Conservation (phyloP, 2,113 vertebrate species). For the Anoplopoma fimbria region DNA sequence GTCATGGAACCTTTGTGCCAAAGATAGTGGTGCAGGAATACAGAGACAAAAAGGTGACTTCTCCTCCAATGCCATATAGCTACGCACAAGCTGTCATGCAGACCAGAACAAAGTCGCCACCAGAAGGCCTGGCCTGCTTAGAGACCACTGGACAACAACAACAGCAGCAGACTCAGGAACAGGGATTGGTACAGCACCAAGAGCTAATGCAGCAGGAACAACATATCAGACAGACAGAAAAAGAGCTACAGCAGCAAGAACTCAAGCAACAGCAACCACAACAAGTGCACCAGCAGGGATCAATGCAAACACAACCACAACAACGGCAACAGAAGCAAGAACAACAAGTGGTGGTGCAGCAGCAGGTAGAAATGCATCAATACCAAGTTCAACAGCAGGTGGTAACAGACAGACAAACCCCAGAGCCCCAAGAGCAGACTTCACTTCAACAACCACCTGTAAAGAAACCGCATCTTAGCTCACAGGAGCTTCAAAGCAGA, state of each 20-base stretch:
- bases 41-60: slow-evolving; percentile 53
- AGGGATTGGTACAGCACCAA: background rate
- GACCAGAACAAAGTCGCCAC: slow-evolving; percentile 33
- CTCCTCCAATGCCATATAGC: slow-evolving; percentile 56
- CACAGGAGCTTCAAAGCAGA: slow-evolving; percentile 66
- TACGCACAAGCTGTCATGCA: slow-evolving; percentile 61
- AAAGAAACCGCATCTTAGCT: slow-evolving; percentile 50
- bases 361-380: background rate
- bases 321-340: slow-evolving; percentile 5
- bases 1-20: slow-evolving; percentile 56
- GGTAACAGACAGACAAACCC: slow-evolving; percentile 5
- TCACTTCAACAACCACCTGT: slow-evolving; percentile 13
- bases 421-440: slow-evolving; percentile 28
- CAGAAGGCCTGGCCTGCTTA: slow-evolving; percentile 22
- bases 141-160: slow-evolving; percentile 11
- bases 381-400: slow-evolving; percentile 23
- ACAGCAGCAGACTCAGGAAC: slow-evolving; percentile 31
- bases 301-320: background rate
- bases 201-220: no score
- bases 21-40: slow-evolving; percentile 79
- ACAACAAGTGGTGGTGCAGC: slow-evolving; percentile 13
- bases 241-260: slow-evolving; percentile 19
- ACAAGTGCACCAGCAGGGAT: background rate
- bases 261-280: background rate
- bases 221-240: background rate